These are phyloP conservation scores for Telenomus remus DNA, from an alignment of 1,140 invertebrate genomes.

Conservation along the genomic window DNA sequence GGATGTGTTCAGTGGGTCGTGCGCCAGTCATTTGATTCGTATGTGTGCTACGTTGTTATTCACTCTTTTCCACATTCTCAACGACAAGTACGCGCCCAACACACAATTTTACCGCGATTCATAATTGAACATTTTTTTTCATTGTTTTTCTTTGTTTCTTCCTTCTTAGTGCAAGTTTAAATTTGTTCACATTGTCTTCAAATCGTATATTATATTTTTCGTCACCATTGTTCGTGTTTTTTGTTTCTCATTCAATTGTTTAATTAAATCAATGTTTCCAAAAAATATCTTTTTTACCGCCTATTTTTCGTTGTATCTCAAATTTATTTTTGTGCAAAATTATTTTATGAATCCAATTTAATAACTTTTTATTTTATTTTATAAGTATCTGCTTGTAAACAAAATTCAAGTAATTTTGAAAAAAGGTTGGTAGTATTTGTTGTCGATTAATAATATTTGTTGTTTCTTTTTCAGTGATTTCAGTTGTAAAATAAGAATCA, in stretches of 20 bases:
- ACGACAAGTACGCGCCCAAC: not conserved
- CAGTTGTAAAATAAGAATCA: constrained; percentile 65
- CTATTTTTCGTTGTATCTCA: no score
- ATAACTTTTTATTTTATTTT: no score
- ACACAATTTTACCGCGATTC: not conserved
- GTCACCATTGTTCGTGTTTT: no score
- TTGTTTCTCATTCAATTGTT: no score
- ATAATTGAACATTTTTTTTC: not conserved
- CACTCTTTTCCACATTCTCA: constrained; percentile 10
- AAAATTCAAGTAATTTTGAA: no score
- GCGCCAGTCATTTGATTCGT: not conserved
- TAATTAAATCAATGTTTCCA: not conserved
- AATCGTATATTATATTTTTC: no score
- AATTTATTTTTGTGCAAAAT: no score
- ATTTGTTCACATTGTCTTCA: no score
- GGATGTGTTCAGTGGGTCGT: constrained; percentile 5
- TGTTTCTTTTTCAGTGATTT: constrained; percentile 59
- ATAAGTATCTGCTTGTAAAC: no score
- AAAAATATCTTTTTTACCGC: not conserved
- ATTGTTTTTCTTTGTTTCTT: not conserved
- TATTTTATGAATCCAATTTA: no score
- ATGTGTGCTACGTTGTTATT: constrained; percentile 7
- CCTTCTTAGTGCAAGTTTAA: not conserved
- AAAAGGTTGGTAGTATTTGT: no score
- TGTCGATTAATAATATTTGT: not conserved